phyloP scores from a whole-genome alignment of 2,797 vertebrate genomes.

The Tiaroga cobitis region DNA sequence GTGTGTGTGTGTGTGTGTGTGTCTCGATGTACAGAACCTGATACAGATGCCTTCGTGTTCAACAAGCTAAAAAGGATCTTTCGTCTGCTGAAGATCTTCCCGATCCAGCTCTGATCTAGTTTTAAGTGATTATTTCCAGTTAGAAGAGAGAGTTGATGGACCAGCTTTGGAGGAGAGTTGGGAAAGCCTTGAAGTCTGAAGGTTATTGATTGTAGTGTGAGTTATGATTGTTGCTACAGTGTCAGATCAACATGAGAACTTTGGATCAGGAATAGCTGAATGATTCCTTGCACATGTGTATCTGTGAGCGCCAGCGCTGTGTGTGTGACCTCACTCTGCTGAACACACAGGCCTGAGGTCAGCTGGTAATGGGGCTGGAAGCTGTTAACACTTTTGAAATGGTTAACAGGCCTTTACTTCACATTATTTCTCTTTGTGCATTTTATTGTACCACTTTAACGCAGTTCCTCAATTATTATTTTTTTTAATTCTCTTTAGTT shows the following conservation, averaged over 20 bases:
- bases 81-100: not conserved
- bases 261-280: not conserved
- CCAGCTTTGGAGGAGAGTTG: not conserved
- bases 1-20: too few species aligned
- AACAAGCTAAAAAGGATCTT: too few species aligned
- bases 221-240: too few species aligned
- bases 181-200: not conserved
- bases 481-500: not conserved
- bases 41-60: too few species aligned
- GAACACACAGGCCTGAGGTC: too few species aligned
- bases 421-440: not conserved
- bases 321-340: too few species aligned
- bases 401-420: conserved; percentile 50
- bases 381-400: conserved; percentile 52
- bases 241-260: not conserved
- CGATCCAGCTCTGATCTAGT: not conserved
- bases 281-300: conserved; percentile 13
- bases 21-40: too few species aligned
- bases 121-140: not conserved
- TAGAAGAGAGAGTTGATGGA: not conserved
- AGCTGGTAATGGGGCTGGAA: too few species aligned
- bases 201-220: not conserved
- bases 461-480: not conserved
- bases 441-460: not conserved
- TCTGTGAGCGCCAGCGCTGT: conserved; percentile 1